phyloP scores from a whole-genome alignment of 2,797 vertebrate species.

The Paratrypauchen microcephalus region DNA sequence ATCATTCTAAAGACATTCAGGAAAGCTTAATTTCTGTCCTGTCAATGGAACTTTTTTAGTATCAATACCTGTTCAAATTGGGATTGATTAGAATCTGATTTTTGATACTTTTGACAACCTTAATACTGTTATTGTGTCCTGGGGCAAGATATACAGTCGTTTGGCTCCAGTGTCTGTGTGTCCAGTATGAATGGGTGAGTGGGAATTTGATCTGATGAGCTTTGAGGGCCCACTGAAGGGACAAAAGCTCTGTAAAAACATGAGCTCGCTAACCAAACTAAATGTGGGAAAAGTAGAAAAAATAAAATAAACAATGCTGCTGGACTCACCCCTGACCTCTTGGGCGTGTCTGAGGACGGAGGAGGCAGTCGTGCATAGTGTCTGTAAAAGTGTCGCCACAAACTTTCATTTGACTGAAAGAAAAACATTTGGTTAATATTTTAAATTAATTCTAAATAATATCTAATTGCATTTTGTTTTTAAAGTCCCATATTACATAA shows the following conservation, averaged over 20 bases:
- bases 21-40: no score
- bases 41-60: no score
- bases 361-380: slow-evolving; percentile 43
- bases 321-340: slow-evolving; percentile 67
- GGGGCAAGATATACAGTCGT: background rate
- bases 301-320: no score
- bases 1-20: no score
- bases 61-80: no score
- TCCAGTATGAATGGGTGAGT: background rate
- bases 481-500: no score
- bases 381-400: slow-evolving; percentile 32
- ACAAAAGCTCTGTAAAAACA: background rate
- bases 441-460: no score
- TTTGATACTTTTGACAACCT: no score
- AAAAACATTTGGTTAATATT: background rate
- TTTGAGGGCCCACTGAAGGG: background rate
- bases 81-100: no score
- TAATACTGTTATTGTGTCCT: background rate
- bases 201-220: background rate
- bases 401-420: slow-evolving; percentile 44
- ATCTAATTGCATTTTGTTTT: no score
- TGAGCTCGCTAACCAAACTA: background rate
- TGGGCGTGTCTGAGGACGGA: slow-evolving; percentile 46
- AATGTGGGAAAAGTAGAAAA: background rate
- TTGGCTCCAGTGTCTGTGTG: background rate